These are phyloP conservation scores for Leptonema lineaticorne DNA, from an alignment of 1,140 invertebrate species.

Conservation along the genomic window DNA sequence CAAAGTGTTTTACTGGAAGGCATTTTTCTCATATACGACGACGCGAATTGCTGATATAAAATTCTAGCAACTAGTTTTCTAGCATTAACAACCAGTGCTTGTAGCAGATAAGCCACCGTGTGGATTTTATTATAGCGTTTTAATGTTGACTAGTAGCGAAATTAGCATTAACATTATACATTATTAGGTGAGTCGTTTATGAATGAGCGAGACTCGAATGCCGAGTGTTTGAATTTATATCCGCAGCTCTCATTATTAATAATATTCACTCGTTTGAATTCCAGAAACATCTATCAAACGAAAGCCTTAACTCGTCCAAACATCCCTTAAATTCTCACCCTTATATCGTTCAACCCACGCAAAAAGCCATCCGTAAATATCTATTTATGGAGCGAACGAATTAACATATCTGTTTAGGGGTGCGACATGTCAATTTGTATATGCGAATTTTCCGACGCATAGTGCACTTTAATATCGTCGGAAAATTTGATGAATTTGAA, in stretches of 20 bases:
- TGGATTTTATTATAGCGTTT: slow-evolving; percentile 15
- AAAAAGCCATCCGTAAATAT: neutral
- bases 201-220: neutral
- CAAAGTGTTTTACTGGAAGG: neutral
- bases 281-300: neutral
- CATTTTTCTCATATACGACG: neutral
- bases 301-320: neutral
- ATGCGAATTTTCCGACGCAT: too few species aligned
- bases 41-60: neutral
- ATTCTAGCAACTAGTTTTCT: too few species aligned
- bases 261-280: too few species aligned
- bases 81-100: neutral
- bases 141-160: slow-evolving; percentile 5
- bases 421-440: too few species aligned
- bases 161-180: slow-evolving; percentile 10
- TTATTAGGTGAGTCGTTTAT: neutral
- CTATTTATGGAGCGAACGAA: neutral
- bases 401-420: too few species aligned
- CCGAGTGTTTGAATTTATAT: neutral
- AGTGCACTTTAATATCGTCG: too few species aligned
- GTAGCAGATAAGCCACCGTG: slow-evolving; percentile 12
- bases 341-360: too few species aligned
- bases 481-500: too few species aligned
- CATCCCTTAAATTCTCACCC: too few species aligned
- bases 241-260: neutral